Evolutionary conservation across 2,113 vertebrate species (phyloP), one percentile per base, ranked within the genome.

Genomic region (Syngnathoides biaculeatus): DNA sequence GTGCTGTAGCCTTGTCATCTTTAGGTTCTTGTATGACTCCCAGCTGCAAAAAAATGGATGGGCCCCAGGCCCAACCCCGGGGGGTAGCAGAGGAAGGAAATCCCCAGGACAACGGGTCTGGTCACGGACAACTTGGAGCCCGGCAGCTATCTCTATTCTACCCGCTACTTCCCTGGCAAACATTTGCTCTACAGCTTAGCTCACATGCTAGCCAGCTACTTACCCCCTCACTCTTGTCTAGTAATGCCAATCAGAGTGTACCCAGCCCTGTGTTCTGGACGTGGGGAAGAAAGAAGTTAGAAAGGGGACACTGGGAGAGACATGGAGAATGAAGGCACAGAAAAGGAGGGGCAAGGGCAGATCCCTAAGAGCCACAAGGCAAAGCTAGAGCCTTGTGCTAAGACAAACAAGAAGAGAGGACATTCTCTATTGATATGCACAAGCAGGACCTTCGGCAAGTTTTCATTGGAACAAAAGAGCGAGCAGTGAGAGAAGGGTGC

Each of bases 81-180:
- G 75, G 78, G 78, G 81, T 61, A 74, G 75, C 9, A 73, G 76
- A 79, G 69, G 69, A 81, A 79, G 80, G 83, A 93, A 99, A 99
- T 98, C 97, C 96, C 91, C 90, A 91, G 89, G 92, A 94, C 93
- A 94, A 95, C 94, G 96, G 93, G 95, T 98, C 96, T 98, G 93
- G 95, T 98, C 96, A 98, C 96, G 96, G 93, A 98, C 93, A 82
- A 73, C 79, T 72, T 79, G 67, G 77, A 85, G 84, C 91, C 86
- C 81, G 87, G 88, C 86, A 84, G 88, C 88, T 86, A 82, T 87
- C 81, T 87, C 91, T 88, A 92, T 92, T 93, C 91, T 92, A 87
- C 87, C 93, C 93, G 89, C 88, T 93, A 94, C 94, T 95, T 94
- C 93, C 90, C 94, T 92, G 89, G 93, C 93, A 95, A 96, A 94